Evolutionary conservation across 92 coral and sea anemone genomes (phyloP).

Genomic region (Epizoanthus scotinus): DNA sequence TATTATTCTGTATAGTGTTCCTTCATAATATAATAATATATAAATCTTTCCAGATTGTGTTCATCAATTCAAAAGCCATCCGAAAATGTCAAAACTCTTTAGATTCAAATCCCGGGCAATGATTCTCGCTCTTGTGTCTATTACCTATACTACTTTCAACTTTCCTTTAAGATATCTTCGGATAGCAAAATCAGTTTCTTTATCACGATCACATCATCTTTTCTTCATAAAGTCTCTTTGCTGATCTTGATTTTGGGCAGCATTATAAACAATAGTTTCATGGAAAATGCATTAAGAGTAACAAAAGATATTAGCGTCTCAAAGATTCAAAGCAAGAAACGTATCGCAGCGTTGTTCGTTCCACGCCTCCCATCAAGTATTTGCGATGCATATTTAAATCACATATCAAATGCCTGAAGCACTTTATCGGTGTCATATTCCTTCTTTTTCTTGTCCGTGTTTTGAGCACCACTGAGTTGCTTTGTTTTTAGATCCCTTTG

Average conservation of each 20-base stretch:
- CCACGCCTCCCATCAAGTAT: neutral
- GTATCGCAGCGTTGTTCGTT: neutral
- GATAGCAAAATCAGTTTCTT: no score
- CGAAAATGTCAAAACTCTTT: no score
- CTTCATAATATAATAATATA: no score
- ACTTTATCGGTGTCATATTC: conserved; percentile 4
- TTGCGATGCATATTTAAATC: neutral
- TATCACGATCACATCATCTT: no score
- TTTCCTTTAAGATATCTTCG: no score
- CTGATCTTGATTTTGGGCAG: no score
- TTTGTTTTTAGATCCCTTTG: neutral
- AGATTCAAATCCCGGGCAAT: no score
- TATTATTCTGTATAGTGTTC: neutral
- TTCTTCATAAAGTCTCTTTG: no score
- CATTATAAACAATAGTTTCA: neutral
- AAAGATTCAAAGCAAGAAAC: neutral
- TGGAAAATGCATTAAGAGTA: neutral
- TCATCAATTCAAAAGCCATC: no score
- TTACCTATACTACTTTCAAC: no score
- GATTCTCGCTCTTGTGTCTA: no score
- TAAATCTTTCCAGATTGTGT: no score
- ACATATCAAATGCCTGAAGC: conserved; percentile 41
- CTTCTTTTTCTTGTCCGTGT: neutral
- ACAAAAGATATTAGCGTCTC: neutral
- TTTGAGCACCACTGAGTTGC: neutral